These are phyloP conservation scores for Sinhomidia bicolor DNA, from an alignment of 2,888 invertebrate species.

Conservation along the genomic window DNA sequence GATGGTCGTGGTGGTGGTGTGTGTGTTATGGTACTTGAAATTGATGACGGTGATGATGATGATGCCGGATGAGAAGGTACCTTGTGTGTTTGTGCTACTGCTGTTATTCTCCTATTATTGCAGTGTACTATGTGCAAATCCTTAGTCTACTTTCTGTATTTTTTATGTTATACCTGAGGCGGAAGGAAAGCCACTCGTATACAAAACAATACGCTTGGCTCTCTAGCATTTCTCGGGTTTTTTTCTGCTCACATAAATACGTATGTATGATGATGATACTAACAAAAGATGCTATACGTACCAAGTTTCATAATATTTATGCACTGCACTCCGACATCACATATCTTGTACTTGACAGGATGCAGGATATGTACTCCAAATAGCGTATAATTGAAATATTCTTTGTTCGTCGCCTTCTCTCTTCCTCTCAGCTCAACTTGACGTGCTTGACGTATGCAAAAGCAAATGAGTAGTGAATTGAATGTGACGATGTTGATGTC, in stretches of 20 bases:
- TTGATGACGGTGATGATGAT: too few species aligned
- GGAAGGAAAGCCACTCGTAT: neutral
- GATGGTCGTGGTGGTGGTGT: neutral
- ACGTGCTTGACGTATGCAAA: neutral
- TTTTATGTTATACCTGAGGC: conserved; percentile 10
- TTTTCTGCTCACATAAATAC: too few species aligned
- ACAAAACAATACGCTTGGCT: neutral
- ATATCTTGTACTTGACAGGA: neutral
- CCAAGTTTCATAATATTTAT: too few species aligned
- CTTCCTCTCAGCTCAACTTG: too few species aligned
- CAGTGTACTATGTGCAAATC: too few species aligned
- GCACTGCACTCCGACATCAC: too few species aligned
- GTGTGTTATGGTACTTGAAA: neutral
- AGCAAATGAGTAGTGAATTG: neutral
- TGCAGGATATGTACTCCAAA: neutral
- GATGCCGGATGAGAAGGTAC: too few species aligned
- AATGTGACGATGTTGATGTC: too few species aligned
- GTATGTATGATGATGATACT: too few species aligned
- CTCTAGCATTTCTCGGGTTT: too few species aligned
- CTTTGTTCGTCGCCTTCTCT: neutral
- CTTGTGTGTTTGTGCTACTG: neutral
- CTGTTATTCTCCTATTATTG: neutral
- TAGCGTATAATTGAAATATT: neutral
- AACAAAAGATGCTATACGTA: too few species aligned
- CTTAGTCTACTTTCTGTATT: neutral